These are phyloP conservation scores for Cordylochernes scorpioides DNA, from an alignment of 2,888 invertebrate species.

Conservation along the genomic window DNA sequence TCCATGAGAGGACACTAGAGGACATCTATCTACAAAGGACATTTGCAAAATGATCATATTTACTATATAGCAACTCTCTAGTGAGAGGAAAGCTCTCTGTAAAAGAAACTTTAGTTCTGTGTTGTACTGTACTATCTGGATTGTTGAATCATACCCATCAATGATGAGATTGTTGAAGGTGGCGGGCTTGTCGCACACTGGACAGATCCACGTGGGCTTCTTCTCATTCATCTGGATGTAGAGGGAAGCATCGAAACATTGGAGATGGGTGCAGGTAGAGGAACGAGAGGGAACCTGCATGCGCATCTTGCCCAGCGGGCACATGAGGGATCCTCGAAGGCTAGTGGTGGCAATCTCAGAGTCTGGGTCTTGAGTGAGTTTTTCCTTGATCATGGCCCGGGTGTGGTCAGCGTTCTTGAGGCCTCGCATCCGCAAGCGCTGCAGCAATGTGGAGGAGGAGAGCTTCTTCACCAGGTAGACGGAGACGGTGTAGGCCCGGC, in stretches of 20 bases:
- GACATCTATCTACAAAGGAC: too few species aligned
- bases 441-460: constrained; percentile 50
- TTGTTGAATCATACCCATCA: constrained; percentile 52
- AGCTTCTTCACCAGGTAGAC: constrained; percentile 65
- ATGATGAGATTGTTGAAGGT: constrained; percentile 71
- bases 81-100: too few species aligned
- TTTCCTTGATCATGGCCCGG: constrained; percentile 60
- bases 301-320: constrained; percentile 36
- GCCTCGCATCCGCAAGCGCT: constrained; percentile 54
- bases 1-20: too few species aligned
- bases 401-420: constrained; percentile 71
- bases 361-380: constrained; percentile 67
- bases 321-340: constrained; percentile 67
- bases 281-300: constrained; percentile 52
- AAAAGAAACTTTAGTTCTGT: too few species aligned
- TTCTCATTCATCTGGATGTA: constrained; percentile 95
- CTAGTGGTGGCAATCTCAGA: constrained; percentile 87
- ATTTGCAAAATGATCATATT: too few species aligned
- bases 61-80: too few species aligned
- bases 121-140: too few species aligned
- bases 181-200: constrained; percentile 79
- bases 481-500: constrained; percentile 38
- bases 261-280: constrained; percentile 74
- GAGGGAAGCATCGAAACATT: constrained; percentile 86
- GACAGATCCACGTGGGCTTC: constrained; percentile 93